phyloP scores from a whole-genome alignment of 2,797 vertebrate species.

The Bradypodion ventrale region DNA sequence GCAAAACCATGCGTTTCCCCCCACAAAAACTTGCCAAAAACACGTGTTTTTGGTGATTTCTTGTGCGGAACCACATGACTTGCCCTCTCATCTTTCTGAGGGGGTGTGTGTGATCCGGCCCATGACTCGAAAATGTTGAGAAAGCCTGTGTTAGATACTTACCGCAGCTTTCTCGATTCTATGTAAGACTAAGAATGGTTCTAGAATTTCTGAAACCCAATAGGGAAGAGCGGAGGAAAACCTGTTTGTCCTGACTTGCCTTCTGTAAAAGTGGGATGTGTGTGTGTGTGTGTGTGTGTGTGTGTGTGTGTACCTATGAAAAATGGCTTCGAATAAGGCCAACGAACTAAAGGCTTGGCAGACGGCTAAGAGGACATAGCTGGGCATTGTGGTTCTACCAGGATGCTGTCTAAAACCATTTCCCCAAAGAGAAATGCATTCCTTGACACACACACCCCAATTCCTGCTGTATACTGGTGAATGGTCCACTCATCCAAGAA shows the following conservation, averaged over 20 bases:
- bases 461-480: background rate
- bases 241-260: background rate
- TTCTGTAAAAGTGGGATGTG: background rate
- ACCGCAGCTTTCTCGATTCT: background rate
- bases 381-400: too few relatives aligned
- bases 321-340: background rate
- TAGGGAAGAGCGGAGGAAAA: too few relatives aligned
- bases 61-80: too few relatives aligned
- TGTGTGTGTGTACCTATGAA: background rate
- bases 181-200: background rate
- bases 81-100: too few relatives aligned
- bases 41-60: too few relatives aligned
- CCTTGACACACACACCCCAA: background rate
- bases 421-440: background rate
- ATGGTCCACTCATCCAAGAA: background rate
- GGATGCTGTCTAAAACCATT: too few relatives aligned
- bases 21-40: too few relatives aligned
- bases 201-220: background rate
- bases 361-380: background rate
- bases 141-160: background rate
- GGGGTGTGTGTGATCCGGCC: too few relatives aligned
- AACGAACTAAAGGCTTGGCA: background rate
- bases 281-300: too few relatives aligned
- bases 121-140: too few relatives aligned
- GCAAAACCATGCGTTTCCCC: too few relatives aligned